Percentiles rank a stretch among this genome's conserved stretches.
phyloP scores from a whole-genome alignment of 2,888 invertebrate species.

The Troilus luridus region DNA sequence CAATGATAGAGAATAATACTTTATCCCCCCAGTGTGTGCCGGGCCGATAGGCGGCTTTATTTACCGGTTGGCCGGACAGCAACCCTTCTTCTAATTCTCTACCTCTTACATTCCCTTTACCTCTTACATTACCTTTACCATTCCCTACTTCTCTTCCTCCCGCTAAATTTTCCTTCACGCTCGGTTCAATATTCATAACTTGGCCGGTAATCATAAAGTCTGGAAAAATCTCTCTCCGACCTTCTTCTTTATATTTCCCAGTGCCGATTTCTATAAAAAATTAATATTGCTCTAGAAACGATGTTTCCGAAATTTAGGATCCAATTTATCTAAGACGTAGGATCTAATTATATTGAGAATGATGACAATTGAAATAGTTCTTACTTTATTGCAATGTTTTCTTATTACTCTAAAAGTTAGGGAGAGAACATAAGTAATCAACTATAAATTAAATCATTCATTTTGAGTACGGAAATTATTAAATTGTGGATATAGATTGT shows the following conservation, averaged over 20 bases:
- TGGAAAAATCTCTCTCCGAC: not conserved
- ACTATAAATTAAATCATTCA: too few species aligned
- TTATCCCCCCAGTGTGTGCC: not conserved
- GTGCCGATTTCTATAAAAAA: not conserved
- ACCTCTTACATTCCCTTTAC: slow-evolving; percentile 42
- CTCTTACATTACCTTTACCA: slow-evolving; percentile 37
- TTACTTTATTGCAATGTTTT: too few species aligned
- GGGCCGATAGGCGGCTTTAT: slow-evolving; percentile 26
- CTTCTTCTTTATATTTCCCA: not conserved
- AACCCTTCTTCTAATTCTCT: slow-evolving; percentile 29
- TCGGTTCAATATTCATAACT: slow-evolving; percentile 21
- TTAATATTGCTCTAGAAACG: not conserved
- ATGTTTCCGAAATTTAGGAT: not conserved
- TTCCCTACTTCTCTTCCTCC: slow-evolving; percentile 48
- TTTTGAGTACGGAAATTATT: too few species aligned
- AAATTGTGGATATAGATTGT: too few species aligned
- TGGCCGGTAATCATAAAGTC: not conserved
- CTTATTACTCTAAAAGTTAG: too few species aligned
- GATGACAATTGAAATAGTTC: too few species aligned
- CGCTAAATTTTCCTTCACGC: slow-evolving; percentile 33
- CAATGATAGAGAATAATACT: slow-evolving; percentile 2
- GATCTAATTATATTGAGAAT: not conserved
- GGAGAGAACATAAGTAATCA: too few species aligned
- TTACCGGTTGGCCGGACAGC: slow-evolving; percentile 40
- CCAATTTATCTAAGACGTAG: not conserved